Percentiles rank a stretch among this genome's conserved stretches.
These are phyloP conservation scores for Meghimatium bilineatum DNA, from an alignment of 2,888 invertebrate species.

Conservation along the genomic window DNA sequence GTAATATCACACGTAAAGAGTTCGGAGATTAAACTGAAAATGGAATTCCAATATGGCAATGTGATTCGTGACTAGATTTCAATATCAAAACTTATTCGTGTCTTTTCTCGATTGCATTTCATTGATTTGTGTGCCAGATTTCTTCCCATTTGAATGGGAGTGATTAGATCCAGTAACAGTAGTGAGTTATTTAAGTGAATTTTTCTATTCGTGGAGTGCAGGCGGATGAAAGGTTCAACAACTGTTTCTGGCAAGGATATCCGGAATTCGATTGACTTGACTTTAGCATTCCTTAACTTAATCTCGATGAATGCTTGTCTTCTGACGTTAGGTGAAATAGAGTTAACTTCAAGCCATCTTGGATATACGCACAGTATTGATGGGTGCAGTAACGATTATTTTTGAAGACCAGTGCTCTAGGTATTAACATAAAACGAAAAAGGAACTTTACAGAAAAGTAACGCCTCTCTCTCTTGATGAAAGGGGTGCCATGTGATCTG, in stretches of 20 bases:
- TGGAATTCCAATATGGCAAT: not conserved
- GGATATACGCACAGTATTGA: not conserved
- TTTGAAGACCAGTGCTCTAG: too few relatives aligned
- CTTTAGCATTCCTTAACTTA: not conserved
- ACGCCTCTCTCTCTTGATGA: too few relatives aligned
- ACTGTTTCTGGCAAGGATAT: not conserved
- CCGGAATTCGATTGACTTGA: not conserved
- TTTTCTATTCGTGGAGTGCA: not conserved
- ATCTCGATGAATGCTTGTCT: not conserved
- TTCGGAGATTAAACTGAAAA: too few relatives aligned
- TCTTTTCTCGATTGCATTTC: not conserved
- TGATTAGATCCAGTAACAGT: not conserved
- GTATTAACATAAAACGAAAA: too few relatives aligned
- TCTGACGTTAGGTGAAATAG: not conserved
- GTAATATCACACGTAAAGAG: too few relatives aligned
- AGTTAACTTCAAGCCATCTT: not conserved
- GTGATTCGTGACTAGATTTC: not conserved
- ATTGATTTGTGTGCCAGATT: constrained; percentile 10
- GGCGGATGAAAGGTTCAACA: not conserved
- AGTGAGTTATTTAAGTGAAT: not conserved
- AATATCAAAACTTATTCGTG: not conserved
- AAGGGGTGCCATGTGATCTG: too few relatives aligned
- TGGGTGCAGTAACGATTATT: too few relatives aligned
- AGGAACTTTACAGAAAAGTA: too few relatives aligned
- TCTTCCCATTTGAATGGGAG: constrained; percentile 1